These are phyloP conservation scores for Volucella inflata DNA, from an alignment of 2,888 invertebrate genomes.

Conservation along the genomic window DNA sequence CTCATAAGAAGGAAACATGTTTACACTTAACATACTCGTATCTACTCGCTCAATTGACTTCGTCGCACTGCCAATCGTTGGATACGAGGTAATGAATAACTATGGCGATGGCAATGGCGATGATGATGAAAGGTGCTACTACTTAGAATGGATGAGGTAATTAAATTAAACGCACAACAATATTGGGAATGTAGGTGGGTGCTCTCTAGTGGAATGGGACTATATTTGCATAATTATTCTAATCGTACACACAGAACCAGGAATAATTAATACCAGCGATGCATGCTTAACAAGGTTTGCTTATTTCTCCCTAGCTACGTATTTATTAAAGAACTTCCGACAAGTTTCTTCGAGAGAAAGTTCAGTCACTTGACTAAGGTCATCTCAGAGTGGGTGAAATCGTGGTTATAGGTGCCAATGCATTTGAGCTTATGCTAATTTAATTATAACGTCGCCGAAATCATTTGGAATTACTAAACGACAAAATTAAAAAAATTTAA, in stretches of 20 bases:
- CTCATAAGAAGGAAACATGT: slow-evolving; percentile 70
- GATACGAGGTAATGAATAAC: neutral
- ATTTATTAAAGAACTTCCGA: slow-evolving; percentile 61
- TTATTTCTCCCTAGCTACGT: slow-evolving; percentile 15
- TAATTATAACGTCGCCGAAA: slow-evolving; percentile 14
- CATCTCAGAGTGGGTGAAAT: slow-evolving; percentile 36
- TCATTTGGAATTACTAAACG: no score
- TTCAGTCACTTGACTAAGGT: slow-evolving; percentile 45
- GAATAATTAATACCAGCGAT: slow-evolving; percentile 61
- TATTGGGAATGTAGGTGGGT: slow-evolving; percentile 69
- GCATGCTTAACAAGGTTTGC: slow-evolving; percentile 46
- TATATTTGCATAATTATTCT: slow-evolving; percentile 68
- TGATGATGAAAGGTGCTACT: slow-evolving; percentile 70
- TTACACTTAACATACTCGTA: slow-evolving; percentile 67
- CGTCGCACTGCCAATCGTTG: neutral
- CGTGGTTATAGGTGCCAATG: slow-evolving; percentile 43
- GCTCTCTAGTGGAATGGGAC: slow-evolving; percentile 48
- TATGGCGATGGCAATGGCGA: slow-evolving; percentile 28
- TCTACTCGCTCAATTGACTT: slow-evolving; percentile 58
- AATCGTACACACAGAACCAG: slow-evolving; percentile 39
- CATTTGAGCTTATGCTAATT: slow-evolving; percentile 33
- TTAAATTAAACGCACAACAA: slow-evolving; percentile 74
- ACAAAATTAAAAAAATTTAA: no score
- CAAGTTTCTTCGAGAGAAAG: slow-evolving; percentile 52
- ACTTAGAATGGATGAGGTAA: slow-evolving; percentile 74